Percentiles rank a stretch among this genome's conserved stretches.
Conservation (phyloP, 2,797 vertebrate genomes). For the Sciurus vulgaris region DNA sequence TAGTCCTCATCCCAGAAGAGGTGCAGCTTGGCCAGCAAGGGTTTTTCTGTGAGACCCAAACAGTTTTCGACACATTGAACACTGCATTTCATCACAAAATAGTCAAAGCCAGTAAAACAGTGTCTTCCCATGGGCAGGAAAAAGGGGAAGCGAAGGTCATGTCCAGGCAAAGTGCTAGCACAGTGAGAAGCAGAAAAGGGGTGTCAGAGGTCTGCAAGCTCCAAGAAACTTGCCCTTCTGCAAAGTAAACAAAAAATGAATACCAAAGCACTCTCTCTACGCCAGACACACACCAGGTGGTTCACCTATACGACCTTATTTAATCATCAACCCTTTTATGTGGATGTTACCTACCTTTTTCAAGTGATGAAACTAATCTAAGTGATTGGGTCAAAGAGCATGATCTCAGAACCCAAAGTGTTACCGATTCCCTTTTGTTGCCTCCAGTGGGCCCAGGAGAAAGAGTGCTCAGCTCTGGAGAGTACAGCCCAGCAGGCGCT, state of each 20-base stretch:
- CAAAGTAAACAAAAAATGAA: background rate
- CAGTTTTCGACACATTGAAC: conserved; percentile 35
- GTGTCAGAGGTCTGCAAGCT: background rate
- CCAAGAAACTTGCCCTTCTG: background rate
- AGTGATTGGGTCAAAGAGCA: background rate
- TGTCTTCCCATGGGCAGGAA: background rate
- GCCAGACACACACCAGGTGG: background rate
- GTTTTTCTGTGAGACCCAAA: conserved; percentile 18
- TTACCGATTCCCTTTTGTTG: background rate
- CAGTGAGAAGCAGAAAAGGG: background rate
- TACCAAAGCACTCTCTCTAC: background rate
- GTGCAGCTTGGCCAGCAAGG: background rate
- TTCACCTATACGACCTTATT: background rate
- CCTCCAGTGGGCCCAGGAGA: background rate
- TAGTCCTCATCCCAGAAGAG: background rate
- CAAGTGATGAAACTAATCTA: background rate
- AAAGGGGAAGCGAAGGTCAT: background rate
- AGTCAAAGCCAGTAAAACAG: conserved; percentile 36
- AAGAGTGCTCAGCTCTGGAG: fast-evolving
- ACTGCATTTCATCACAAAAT: conserved; percentile 22
- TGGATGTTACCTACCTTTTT: background rate
- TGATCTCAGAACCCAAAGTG: background rate
- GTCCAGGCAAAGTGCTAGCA: background rate
- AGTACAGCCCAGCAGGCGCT: fast-evolving
- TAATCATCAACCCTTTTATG: background rate